phyloP scores from a whole-genome alignment of 2,113 vertebrate species.

The Hippopotamus amphibius region DNA sequence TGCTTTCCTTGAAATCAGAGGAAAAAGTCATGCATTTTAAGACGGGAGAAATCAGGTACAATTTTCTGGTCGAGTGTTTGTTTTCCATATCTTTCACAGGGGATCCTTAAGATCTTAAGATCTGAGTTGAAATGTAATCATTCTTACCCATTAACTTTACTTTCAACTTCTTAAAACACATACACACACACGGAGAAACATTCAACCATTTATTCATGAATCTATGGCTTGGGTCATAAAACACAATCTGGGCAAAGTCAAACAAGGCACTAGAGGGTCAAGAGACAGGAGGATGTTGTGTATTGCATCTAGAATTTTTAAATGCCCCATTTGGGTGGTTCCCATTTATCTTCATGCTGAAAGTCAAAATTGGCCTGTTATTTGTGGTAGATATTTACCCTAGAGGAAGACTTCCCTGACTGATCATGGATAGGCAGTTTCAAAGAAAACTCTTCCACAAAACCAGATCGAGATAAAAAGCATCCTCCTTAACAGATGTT shows the following conservation, averaged over 20 bases:
- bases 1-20: constrained; percentile 29
- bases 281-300: constrained; percentile 1
- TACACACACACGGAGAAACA: constrained; percentile 7
- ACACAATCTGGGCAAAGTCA: neutral
- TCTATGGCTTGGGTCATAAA: constrained; percentile 22
- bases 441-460: neutral
- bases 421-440: neutral
- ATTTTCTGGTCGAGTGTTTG: neutral
- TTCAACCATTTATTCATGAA: neutral
- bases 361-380: neutral
- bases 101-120: neutral
- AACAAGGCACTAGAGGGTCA: neutral
- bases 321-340: neutral
- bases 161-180: constrained; percentile 31
- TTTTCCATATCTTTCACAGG: constrained; percentile 23
- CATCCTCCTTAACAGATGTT: constrained; percentile 24
- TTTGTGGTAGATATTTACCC: neutral
- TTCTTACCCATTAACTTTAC: constrained; percentile 30
- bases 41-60: neutral
- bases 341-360: neutral
- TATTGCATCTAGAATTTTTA: constrained; percentile 5
- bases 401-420: constrained; percentile 35
- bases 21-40: constrained; percentile 30
- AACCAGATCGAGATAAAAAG: constrained; percentile 37
- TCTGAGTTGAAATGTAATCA: constrained; percentile 39